phyloP scores from a whole-genome alignment of 2,888 invertebrate genomes.

The Synergus umbraculus region DNA sequence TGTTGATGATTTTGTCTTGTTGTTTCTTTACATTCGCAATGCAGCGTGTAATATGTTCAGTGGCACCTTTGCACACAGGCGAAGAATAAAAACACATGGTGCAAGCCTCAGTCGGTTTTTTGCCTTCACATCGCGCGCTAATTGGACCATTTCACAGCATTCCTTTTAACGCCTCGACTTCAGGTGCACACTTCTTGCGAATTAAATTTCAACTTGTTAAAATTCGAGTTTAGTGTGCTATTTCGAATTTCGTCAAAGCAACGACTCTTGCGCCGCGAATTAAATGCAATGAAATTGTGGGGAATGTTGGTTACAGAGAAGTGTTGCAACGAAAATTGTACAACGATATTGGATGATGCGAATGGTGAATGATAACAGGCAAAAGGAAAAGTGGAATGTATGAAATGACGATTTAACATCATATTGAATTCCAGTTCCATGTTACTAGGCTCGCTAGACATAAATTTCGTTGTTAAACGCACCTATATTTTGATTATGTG shows the following conservation, averaged over 20 bases:
- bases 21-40: constrained; percentile 33
- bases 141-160: constrained; percentile 60
- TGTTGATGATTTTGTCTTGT: constrained; percentile 27
- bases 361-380: background rate
- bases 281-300: background rate
- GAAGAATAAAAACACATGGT: constrained; percentile 19
- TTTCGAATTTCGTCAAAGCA: background rate
- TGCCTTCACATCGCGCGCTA: constrained; percentile 52
- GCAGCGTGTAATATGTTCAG: constrained; percentile 28
- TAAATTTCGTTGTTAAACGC: background rate
- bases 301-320: background rate
- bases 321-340: background rate
- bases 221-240: background rate
- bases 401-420: background rate
- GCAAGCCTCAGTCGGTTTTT: constrained; percentile 42
- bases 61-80: background rate
- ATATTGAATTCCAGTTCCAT: background rate
- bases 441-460: background rate
- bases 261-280: background rate
- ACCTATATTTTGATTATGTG: background rate
- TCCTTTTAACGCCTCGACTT: constrained; percentile 52
- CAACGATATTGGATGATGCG: background rate
- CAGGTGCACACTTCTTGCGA: background rate
- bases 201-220: background rate
- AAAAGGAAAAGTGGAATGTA: background rate